These are phyloP conservation scores for Barbus barbus DNA, from an alignment of 2,113 vertebrate species.

Conservation along the genomic window DNA sequence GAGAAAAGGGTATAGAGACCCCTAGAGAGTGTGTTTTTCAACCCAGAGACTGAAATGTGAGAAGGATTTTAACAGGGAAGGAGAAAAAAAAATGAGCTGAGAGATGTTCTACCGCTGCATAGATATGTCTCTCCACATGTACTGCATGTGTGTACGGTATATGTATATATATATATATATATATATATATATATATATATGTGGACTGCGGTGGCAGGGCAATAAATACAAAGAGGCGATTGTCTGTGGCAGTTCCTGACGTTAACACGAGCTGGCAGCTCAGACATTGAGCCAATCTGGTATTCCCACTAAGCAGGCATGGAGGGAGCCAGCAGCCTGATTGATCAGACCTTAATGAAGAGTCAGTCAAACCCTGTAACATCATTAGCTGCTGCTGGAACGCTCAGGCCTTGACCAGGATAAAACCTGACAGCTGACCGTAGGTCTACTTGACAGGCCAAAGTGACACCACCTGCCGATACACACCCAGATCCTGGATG, in stretches of 20 bases:
- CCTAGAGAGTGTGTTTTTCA: not conserved
- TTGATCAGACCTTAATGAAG: constrained; percentile 75
- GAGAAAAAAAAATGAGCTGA: not conserved
- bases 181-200: too few relatives aligned
- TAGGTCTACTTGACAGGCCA: constrained; percentile 61
- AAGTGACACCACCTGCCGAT: constrained; percentile 30
- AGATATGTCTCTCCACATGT: not conserved
- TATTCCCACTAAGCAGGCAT: constrained; percentile 27
- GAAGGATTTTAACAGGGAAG: not conserved
- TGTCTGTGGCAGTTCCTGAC: constrained; percentile 24
- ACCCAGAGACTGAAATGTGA: not conserved
- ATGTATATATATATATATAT: too few relatives aligned
- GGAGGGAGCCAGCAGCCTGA: constrained; percentile 50
- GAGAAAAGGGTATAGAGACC: not conserved
- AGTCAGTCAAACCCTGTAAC: constrained; percentile 70
- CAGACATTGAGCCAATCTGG: constrained; percentile 15
- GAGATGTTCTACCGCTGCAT: not conserved
- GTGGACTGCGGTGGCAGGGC: not conserved
- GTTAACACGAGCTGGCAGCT: constrained; percentile 4
- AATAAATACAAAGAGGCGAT: constrained; percentile 17
- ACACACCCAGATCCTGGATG: not conserved
- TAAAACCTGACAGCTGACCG: constrained; percentile 38
- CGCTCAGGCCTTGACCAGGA: constrained; percentile 56
- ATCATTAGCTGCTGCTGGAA: constrained; percentile 68
- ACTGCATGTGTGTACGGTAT: too few relatives aligned